A percentile compares a stretch with the other conserved stretches of the same genome.
These are phyloP conservation scores for Pseudachorutes palmiensis DNA, from an alignment of 1,140 invertebrate species.

Conservation along the genomic window DNA sequence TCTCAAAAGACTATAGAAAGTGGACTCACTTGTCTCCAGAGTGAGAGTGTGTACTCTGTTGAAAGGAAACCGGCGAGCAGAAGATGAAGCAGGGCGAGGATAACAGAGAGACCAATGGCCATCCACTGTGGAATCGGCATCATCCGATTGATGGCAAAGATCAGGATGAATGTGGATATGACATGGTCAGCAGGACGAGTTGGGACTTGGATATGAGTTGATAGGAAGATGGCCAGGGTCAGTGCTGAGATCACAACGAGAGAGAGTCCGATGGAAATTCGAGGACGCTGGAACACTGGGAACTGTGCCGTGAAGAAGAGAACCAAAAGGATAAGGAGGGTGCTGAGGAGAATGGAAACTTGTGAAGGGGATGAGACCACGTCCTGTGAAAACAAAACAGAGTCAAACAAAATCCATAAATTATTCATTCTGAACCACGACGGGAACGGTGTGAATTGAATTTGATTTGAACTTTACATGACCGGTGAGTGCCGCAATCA, in stretches of 20 bases:
- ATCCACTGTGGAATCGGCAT: constrained; percentile 38
- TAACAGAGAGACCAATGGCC: constrained; percentile 37
- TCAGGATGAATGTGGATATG: constrained; percentile 39
- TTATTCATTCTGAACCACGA: too few relatives aligned
- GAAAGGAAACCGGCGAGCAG: constrained; percentile 37
- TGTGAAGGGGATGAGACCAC: constrained; percentile 27
- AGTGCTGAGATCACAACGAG: constrained; percentile 37
- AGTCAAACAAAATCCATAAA: background rate
- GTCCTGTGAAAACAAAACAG: constrained; percentile 30
- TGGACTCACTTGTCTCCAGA: constrained; percentile 35
- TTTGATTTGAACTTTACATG: constrained; percentile 30
- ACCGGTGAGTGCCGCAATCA: constrained; percentile 34
- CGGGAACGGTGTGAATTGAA: background rate
- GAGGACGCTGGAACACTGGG: constrained; percentile 34
- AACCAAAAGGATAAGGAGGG: constrained; percentile 32
- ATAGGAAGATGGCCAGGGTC: constrained; percentile 33
- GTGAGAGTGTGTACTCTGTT: constrained; percentile 28
- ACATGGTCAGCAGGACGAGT: constrained; percentile 38
- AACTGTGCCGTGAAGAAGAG: constrained; percentile 32
- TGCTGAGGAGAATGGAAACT: constrained; percentile 37
- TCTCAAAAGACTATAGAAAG: background rate
- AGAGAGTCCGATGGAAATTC: constrained; percentile 33
- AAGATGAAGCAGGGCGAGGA: constrained; percentile 39
- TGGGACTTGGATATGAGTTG: constrained; percentile 19
- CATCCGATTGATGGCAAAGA: constrained; percentile 42